Evolutionary conservation across 1,140 invertebrate genomes (phyloP).

Genomic region (Elysia chlorotica): DNA sequence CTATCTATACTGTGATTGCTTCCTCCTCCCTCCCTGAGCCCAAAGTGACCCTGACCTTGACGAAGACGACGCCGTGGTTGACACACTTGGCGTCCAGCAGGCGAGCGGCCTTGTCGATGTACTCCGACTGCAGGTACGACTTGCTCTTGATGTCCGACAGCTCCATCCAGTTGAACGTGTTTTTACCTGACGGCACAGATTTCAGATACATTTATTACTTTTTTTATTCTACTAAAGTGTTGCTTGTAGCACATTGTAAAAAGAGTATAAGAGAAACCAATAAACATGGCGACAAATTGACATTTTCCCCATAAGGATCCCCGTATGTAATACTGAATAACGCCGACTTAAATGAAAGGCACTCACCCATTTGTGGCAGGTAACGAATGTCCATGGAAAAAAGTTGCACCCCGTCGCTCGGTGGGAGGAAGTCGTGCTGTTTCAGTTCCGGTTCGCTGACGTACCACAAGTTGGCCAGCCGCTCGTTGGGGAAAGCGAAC

Average conservation of each 20-base stretch:
- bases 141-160: slow-evolving; percentile 27
- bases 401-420: slow-evolving; percentile 24
- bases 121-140: slow-evolving; percentile 26
- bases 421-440: slow-evolving; percentile 32
- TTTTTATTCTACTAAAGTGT: too few species aligned
- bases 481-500: slow-evolving; percentile 31
- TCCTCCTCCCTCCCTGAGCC: too few species aligned
- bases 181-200: too few species aligned
- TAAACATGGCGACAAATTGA: too few species aligned
- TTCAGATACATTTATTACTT: too few species aligned
- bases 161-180: slow-evolving; percentile 36
- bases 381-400: slow-evolving; percentile 30
- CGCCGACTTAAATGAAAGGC: too few species aligned
- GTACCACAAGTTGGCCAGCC: slow-evolving; percentile 29
- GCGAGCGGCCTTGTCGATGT: slow-evolving; percentile 26
- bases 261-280: too few species aligned
- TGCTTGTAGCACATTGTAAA: too few species aligned
- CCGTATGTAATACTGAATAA: too few species aligned
- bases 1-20: too few species aligned
- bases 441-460: slow-evolving; percentile 30
- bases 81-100: slow-evolving; percentile 22
- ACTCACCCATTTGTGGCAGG: slow-evolving; percentile 25
- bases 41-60: slow-evolving; percentile 23
- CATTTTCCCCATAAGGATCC: too few species aligned
- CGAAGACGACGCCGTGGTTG: slow-evolving; percentile 33